phyloP scores from a whole-genome alignment of 2,797 vertebrate genomes.

The Pseudochirops corinnae region DNA sequence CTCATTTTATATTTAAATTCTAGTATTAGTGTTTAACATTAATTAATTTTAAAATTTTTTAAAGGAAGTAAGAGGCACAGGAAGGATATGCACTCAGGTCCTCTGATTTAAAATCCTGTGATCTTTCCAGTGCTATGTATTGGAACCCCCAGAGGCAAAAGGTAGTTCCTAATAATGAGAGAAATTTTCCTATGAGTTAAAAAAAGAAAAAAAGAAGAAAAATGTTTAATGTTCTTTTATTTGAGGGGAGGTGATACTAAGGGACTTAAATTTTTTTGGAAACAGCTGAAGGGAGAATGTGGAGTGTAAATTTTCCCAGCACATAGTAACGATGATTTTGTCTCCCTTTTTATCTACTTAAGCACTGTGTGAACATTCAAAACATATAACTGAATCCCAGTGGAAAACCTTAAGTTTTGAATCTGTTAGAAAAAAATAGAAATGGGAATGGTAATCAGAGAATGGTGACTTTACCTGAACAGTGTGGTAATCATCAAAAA shows the following conservation, averaged over 20 bases:
- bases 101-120: no score
- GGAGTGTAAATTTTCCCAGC: slow-evolving; percentile 2
- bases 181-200: no score
- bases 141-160: no score
- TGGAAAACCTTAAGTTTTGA: neutral
- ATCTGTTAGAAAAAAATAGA: neutral
- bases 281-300: neutral
- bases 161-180: no score
- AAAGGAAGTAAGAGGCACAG: no score
- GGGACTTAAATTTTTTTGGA: neutral
- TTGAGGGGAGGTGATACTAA: neutral
- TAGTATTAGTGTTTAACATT: no score
- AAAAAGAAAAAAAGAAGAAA: no score
- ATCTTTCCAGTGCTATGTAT: no score
- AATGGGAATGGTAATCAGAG: neutral
- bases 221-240: neutral
- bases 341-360: neutral
- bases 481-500: neutral
- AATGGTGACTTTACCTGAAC: neutral
- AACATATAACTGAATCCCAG: neutral
- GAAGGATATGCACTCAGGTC: no score
- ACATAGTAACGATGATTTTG: slow-evolving; percentile 15
- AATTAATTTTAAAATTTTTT: no score
- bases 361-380: neutral
- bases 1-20: no score